phyloP scores from a whole-genome alignment of 2,113 vertebrate genomes.

The Amblyornis subalaris region DNA sequence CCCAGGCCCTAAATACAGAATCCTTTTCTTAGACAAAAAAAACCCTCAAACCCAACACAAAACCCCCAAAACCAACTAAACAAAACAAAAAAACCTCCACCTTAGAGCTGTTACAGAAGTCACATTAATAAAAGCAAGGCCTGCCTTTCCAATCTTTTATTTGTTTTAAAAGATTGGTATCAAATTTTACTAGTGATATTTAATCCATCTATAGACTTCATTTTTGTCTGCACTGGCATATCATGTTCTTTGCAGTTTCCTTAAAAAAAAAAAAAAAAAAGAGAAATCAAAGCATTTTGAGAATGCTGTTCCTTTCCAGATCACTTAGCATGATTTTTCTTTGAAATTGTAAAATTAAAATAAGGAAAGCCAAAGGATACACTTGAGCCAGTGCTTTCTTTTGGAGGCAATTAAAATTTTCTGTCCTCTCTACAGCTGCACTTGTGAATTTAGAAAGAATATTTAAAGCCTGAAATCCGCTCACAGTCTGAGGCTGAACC shows the following conservation, averaged over 20 bases:
- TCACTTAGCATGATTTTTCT: not conserved
- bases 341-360: not conserved
- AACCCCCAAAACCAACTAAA: not conserved
- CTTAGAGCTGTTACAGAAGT: not conserved
- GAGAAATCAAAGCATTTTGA: not conserved
- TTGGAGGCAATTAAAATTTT: not conserved
- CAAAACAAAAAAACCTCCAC: not conserved
- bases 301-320: not conserved
- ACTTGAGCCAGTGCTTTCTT: not conserved
- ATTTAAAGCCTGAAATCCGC: not conserved
- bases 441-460: not conserved
- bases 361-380: not conserved
- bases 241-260: not conserved
- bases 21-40: not conserved
- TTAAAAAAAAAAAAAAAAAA: not conserved
- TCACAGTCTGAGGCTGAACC: not conserved
- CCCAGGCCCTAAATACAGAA: not conserved
- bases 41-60: not conserved
- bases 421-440: not conserved
- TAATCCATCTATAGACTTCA: not conserved
- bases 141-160: not conserved
- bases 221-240: not conserved
- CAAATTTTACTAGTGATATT: not conserved
- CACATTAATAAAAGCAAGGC: not conserved
- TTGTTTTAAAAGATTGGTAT: not conserved